Evolutionary conservation across 64 coral and sea anemone genomes (phyloP).

Genomic region (Montipora capricornis): DNA sequence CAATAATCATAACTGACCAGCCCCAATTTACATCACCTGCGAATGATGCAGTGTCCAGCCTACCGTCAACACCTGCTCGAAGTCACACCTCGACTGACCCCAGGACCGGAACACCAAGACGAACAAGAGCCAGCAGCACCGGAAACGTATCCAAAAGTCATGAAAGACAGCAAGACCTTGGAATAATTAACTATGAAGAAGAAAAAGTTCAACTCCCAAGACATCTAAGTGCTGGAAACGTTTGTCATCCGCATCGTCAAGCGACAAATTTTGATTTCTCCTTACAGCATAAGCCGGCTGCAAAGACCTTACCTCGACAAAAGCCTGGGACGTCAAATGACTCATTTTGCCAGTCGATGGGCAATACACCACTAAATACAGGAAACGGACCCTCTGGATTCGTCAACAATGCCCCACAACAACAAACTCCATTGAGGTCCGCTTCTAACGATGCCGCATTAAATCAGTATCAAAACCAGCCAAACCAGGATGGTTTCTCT

Average conservation of each 20-base stretch:
- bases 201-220: slow-evolving; percentile 20
- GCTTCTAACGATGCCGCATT: background rate
- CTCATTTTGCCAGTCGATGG: background rate
- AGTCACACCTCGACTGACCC: slow-evolving; percentile 8
- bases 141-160: slow-evolving; percentile 57
- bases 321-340: background rate
- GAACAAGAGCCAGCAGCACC: slow-evolving; percentile 37
- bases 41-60: background rate
- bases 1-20: background rate
- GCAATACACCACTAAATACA: background rate
- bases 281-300: background rate
- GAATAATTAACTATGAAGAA: background rate
- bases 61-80: slow-evolving; percentile 30
- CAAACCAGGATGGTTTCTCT: background rate
- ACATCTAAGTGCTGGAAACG: slow-evolving; percentile 72
- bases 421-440: background rate
- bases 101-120: background rate
- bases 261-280: background rate
- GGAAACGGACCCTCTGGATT: background rate
- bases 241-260: slow-evolving; percentile 27
- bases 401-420: background rate
- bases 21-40: background rate
- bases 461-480: slow-evolving; percentile 21
- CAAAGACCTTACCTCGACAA: slow-evolving; percentile 4
- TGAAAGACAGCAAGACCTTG: background rate